phyloP scores from a whole-genome alignment of 1,140 invertebrate species.

The Formica exsecta region DNA sequence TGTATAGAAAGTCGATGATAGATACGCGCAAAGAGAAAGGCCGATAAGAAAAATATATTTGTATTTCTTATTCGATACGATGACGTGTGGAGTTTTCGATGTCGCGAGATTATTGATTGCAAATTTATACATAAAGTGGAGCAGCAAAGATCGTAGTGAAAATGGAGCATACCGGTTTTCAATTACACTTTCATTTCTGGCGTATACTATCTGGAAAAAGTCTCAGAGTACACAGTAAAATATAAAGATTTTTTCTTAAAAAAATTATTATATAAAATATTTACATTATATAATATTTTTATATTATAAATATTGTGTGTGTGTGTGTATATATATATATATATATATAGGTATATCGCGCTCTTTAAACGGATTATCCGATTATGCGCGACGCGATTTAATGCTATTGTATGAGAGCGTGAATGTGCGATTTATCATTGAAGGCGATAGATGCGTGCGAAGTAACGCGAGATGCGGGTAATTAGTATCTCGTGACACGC shows the following conservation, averaged over 20 bases:
- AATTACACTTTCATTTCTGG: background rate
- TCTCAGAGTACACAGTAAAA: background rate
- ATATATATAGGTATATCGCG: background rate
- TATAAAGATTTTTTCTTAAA: background rate
- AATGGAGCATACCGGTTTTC: background rate
- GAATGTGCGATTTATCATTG: slow-evolving; percentile 21
- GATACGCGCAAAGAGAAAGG: slow-evolving; percentile 21
- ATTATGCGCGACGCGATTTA: slow-evolving; percentile 31
- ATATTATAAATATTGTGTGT: background rate
- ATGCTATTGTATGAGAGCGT: slow-evolving; percentile 32
- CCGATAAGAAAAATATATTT: slow-evolving; percentile 13
- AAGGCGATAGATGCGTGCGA: slow-evolving; percentile 37
- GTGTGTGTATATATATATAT: background rate
- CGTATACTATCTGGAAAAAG: background rate
- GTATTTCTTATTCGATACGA: background rate
- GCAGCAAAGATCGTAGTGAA: slow-evolving; percentile 1
- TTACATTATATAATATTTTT: background rate
- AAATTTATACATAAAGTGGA: slow-evolving; percentile 4
- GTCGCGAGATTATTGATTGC: slow-evolving; percentile 3
- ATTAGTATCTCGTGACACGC: slow-evolving; percentile 53
- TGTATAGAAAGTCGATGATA: slow-evolving; percentile 5
- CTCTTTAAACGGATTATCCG: slow-evolving; percentile 13
- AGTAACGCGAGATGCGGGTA: slow-evolving; percentile 45
- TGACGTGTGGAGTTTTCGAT: slow-evolving; percentile 13
- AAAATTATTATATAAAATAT: too few species aligned